phyloP scores from a whole-genome alignment of 35 echinoderm and acorn worm species.

The Diadema setosum region DNA sequence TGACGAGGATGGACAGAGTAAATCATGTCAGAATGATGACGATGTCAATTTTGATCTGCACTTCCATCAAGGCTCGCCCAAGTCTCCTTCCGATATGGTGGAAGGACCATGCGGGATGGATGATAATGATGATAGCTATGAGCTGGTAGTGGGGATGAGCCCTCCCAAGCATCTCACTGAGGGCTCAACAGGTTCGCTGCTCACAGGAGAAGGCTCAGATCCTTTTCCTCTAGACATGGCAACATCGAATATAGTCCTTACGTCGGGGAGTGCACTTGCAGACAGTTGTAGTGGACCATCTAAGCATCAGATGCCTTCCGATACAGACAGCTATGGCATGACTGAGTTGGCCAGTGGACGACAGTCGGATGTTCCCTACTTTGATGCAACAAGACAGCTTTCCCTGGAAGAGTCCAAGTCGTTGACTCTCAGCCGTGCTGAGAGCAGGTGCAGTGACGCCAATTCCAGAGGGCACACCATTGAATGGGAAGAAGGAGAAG shows the following conservation, averaged over 20 bases:
- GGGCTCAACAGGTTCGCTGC: neutral
- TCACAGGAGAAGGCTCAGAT: too few species aligned
- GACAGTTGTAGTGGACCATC: neutral
- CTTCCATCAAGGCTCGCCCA: neutral
- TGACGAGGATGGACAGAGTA: neutral
- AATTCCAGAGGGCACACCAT: neutral
- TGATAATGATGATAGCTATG: neutral
- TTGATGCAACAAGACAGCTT: neutral
- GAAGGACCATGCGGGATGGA: neutral
- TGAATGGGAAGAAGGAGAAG: neutral
- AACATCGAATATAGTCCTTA: too few species aligned
- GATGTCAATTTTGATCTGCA: neutral
- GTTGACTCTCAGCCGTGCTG: neutral
- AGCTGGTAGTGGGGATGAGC: neutral
- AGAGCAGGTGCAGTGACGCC: neutral
- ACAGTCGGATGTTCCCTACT: neutral
- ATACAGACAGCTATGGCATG: conserved; percentile 14
- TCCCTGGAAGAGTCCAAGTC: neutral
- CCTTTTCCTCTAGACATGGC: too few species aligned
- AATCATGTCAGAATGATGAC: neutral
- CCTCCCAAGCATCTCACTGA: neutral
- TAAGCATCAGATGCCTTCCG: neutral
- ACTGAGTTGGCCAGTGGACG: neutral
- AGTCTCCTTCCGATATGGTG: neutral
- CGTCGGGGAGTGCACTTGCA: neutral